Evolutionary conservation across 2,113 vertebrate species (phyloP).

Genomic region (Centropus unirufus): DNA sequence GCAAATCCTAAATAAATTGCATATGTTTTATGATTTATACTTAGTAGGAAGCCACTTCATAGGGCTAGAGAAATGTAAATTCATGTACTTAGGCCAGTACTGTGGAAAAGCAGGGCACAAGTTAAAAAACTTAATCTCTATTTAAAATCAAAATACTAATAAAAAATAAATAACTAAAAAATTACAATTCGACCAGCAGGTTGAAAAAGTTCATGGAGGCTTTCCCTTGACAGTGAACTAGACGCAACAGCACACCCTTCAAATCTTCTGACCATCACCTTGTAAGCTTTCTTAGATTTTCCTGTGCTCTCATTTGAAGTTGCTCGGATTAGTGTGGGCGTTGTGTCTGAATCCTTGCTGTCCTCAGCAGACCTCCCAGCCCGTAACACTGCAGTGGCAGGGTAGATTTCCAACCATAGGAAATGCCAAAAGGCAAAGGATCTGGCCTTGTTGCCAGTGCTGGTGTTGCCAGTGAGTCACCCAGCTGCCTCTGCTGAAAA

Average conservation of each 20-base stretch:
- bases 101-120: background rate
- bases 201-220: background rate
- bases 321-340: background rate
- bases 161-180: background rate
- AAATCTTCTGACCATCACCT: background rate
- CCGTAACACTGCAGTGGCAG: background rate
- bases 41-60: background rate
- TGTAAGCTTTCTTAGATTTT: background rate
- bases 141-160: background rate
- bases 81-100: background rate
- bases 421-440: background rate
- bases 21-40: background rate
- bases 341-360: background rate
- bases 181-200: background rate
- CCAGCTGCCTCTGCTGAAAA: constrained; percentile 17
- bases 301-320: background rate
- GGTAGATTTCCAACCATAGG: background rate
- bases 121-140: background rate
- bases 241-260: background rate
- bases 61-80: background rate
- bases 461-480: background rate
- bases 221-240: background rate
- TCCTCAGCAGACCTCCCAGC: background rate
- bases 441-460: background rate
- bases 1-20: background rate